Conservation (phyloP, 2,888 invertebrate genomes). For the Caenorhabditis japonica region DNA sequence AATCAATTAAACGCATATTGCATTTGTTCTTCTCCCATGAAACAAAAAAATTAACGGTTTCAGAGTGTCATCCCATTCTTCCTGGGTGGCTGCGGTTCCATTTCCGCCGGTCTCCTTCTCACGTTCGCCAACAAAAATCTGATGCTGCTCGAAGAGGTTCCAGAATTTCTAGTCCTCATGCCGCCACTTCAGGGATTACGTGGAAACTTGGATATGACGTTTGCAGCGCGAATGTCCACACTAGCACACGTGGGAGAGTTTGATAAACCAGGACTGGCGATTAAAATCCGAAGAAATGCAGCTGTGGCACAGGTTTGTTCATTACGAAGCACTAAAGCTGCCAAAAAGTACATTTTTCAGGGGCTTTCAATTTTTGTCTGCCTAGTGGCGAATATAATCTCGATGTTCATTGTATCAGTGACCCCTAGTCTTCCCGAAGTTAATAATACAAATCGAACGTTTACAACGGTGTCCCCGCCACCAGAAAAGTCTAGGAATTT, state of each 20-base stretch:
- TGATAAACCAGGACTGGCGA: constrained; percentile 12
- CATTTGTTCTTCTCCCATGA: not conserved
- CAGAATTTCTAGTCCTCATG: constrained; percentile 81
- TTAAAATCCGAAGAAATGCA: constrained; percentile 25
- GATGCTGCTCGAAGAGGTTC: constrained; percentile 22
- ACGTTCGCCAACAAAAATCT: constrained; percentile 38
- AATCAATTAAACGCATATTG: no score
- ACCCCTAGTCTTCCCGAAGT: not conserved
- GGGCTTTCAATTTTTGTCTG: constrained; percentile 40
- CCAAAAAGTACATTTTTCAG: constrained; percentile 1
- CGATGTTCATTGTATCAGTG: constrained; percentile 12
- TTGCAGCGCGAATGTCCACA: constrained; percentile 92
- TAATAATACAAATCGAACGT: no score
- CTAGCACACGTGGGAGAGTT: constrained; percentile 41
- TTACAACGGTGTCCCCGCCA: no score
- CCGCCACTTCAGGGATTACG: constrained; percentile 87
- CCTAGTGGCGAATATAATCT: constrained; percentile 32
- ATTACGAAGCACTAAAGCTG: not conserved
- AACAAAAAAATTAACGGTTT: not conserved
- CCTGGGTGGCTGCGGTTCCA: constrained; percentile 48
- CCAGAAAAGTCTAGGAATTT: constrained; percentile 29
- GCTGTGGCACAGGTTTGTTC: constrained; percentile 29
- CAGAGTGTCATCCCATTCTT: constrained; percentile 51
- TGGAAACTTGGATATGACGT: constrained; percentile 95
- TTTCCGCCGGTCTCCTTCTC: constrained; percentile 45